Evolutionary conservation across 2,113 vertebrate species (phyloP).

Genomic region (Naja naja): DNA sequence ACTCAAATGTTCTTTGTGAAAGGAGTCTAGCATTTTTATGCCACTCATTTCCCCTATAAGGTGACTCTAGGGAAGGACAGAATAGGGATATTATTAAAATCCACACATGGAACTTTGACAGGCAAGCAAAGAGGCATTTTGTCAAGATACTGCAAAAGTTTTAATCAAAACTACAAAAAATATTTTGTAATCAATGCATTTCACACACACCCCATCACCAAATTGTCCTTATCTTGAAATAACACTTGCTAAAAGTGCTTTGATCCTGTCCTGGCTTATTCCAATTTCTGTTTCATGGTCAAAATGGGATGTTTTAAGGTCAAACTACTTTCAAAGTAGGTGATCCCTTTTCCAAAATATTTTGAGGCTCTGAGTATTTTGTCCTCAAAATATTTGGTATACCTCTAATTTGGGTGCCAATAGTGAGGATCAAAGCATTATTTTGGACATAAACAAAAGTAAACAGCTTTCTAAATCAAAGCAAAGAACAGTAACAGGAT

Average conservation of each 20-base stretch:
- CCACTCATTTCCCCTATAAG: background rate
- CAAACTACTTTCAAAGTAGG: background rate
- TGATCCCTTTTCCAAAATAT: background rate
- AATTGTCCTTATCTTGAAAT: background rate
- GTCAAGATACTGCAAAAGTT: background rate
- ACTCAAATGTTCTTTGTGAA: background rate
- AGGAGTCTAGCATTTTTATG: background rate
- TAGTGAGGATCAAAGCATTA: background rate
- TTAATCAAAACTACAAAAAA: background rate
- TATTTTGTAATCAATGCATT: background rate
- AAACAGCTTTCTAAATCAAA: constrained; percentile 10
- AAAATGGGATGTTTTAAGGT: background rate
- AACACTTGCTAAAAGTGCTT: background rate
- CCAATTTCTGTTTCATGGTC: background rate
- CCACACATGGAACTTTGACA: background rate
- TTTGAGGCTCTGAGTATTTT: background rate
- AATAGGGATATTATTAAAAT: background rate
- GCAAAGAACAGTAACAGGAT: background rate
- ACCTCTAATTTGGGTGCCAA: background rate
- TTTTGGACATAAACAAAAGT: background rate
- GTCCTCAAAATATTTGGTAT: background rate
- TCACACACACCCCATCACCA: background rate
- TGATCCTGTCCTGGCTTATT: background rate
- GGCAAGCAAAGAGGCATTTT: background rate
- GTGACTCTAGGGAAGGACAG: background rate